phyloP scores from a whole-genome alignment of 2,888 invertebrate genomes.

The Drosophila ezoana region DNA sequence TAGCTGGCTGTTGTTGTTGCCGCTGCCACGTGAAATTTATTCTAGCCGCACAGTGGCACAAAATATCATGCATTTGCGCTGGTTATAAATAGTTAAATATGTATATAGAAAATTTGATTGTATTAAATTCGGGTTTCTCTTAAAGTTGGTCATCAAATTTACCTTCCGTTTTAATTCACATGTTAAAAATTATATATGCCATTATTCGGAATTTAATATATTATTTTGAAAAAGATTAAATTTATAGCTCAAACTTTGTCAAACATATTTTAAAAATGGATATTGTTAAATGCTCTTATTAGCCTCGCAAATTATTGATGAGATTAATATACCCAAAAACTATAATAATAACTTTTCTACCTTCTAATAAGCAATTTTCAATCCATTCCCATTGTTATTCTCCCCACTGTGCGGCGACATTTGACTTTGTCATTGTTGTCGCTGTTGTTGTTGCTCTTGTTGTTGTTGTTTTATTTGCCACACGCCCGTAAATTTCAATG shows the following conservation, averaged over 20 bases:
- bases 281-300: too few species aligned
- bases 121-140: too few species aligned
- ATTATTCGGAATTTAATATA: too few species aligned
- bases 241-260: too few species aligned
- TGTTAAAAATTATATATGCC: too few species aligned
- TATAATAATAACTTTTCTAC: not conserved
- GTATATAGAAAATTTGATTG: not conserved
- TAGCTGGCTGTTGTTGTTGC: conserved; percentile 28
- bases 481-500: conserved; percentile 76
- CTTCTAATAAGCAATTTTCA: not conserved
- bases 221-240: too few species aligned
- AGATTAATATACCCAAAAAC: too few species aligned
- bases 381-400: not conserved
- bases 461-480: conserved; percentile 50
- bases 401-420: conserved; percentile 64
- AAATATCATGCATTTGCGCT: not conserved
- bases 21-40: conserved; percentile 48
- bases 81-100: not conserved
- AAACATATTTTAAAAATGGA: too few species aligned
- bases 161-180: too few species aligned
- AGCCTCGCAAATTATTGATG: too few species aligned
- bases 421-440: conserved; percentile 58
- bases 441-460: conserved; percentile 22
- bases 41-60: conserved; percentile 48
- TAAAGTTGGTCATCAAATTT: too few species aligned